Base-by-base conservation (phyloP, 2,888 invertebrate species). In the Lithophane ornitopus region DNA sequence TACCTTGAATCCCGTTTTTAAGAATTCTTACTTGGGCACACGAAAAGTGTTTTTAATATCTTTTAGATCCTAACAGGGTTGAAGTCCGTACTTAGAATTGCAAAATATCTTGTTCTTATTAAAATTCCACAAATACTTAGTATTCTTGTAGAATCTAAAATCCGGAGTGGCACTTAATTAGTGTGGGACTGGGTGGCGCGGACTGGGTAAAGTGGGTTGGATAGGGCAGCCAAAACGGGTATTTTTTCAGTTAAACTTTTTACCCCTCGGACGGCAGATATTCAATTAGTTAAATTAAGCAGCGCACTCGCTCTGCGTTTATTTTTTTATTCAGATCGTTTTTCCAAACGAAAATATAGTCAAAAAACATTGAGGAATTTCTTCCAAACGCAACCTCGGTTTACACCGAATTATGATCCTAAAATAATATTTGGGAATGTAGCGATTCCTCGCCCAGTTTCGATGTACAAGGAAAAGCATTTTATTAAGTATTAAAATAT, bases 281-380 rank as follows among this genome's bases (percentile, higher is more conserved):
- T 88, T 87, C 88, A 89, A 88, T 87, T 88, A 86, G 87, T 87
- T 89, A 88, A 89, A 89, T 88, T 88, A 88, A 81, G 83, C 81
- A 74, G 70, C 78, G 77, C 71, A 80, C 73, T 82, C 66, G 70
- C 80, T 87, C 78, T 80, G 65, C 71, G 58, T 78, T 54, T 41
- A 46, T 65, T 76, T 75, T 79, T 77, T 78, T 26, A 61, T 66
- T 52, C 67, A 58, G 19, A 74, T 67, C 73, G 66, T 72, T 84
- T 80, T 70, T 52, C 26, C 39, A 54, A 72, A 72, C 49, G 41
- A 80, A 80, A 78, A 79, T 69, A 72, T 69, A 72, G 34, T 54
- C 41, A 28, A 71, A 75, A 67, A 72, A 68, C 12, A 58, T 65
- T 28, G 46, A 39, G 58, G 52, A 28, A 73, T 68, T 76, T 59